phyloP scores from a whole-genome alignment of 35 echinoderm and acorn worm genomes.

The Strongylocentrotus purpuratus region DNA sequence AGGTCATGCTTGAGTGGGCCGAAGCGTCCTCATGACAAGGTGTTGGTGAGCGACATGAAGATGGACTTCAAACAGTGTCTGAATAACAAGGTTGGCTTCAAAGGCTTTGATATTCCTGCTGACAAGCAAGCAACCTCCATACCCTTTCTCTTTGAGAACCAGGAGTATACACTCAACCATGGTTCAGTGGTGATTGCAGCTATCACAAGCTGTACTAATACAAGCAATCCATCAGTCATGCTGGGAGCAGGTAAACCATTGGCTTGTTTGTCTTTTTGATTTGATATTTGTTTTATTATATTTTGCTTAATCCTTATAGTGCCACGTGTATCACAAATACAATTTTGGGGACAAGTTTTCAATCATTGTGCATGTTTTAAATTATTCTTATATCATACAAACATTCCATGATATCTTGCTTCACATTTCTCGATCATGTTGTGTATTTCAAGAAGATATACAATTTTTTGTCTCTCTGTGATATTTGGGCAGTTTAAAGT shows the following conservation, averaged over 20 bases:
- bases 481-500: too few species aligned
- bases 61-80: conserved; percentile 92
- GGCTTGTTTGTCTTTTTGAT: background rate
- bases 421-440: too few species aligned
- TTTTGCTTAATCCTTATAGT: background rate
- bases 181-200: conserved; percentile 99
- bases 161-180: conserved; percentile 83
- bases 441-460: too few species aligned
- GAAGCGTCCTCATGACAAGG: conserved; percentile 98
- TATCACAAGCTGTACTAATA: conserved; percentile 98
- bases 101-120: conserved; percentile 84
- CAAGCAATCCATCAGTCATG: conserved; percentile 99
- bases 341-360: too few species aligned
- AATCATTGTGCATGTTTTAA: too few species aligned
- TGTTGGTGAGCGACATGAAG: conserved; percentile 86
- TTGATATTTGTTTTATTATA: background rate
- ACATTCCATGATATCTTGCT: too few species aligned
- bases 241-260: conserved; percentile 83
- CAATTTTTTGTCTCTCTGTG: too few species aligned
- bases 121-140: conserved; percentile 74
- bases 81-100: conserved; percentile 89
- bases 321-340: background rate
- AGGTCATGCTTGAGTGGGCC: conserved; percentile 92
- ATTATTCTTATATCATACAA: too few species aligned
- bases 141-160: conserved; percentile 77